Percentiles rank a stretch among this genome's conserved stretches.
Conservation (phyloP, 2,888 invertebrate species). For the Oscheius sp. region DNA sequence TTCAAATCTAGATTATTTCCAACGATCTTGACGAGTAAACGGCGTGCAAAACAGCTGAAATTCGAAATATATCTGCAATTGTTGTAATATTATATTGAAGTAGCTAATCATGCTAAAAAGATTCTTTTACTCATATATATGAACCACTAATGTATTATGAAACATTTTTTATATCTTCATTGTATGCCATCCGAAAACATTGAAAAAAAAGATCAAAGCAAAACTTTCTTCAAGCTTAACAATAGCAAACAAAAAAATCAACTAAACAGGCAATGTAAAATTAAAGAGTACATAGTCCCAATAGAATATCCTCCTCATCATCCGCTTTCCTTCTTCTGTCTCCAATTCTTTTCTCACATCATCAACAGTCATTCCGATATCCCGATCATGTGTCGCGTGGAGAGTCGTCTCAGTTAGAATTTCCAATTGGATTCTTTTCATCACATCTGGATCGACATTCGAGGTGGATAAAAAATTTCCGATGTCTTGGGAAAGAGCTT, state of each 20-base stretch:
- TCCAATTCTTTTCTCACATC: background rate
- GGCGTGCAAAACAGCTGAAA: too few species aligned
- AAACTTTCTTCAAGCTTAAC: background rate
- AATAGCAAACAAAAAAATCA: background rate
- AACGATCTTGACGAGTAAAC: too few species aligned
- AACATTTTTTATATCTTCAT: too few species aligned
- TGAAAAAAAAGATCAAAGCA: too few species aligned
- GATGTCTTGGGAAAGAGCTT: background rate
- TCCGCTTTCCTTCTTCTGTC: background rate
- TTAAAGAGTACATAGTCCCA: constrained; percentile 18
- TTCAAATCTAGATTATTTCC: too few species aligned
- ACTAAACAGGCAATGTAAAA: background rate
- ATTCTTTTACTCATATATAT: too few species aligned
- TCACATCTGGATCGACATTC: background rate
- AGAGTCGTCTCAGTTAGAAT: background rate
- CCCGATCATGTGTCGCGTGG: background rate
- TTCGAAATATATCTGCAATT: too few species aligned
- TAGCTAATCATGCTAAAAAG: too few species aligned
- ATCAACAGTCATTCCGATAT: background rate
- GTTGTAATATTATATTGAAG: too few species aligned
- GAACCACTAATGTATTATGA: too few species aligned
- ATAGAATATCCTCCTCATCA: constrained; percentile 8
- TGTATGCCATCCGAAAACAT: too few species aligned
- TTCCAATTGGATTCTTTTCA: background rate
- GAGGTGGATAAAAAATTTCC: background rate